These are phyloP conservation scores for Platycheirus rosarum DNA, from an alignment of 2,888 invertebrate species.

Conservation along the genomic window DNA sequence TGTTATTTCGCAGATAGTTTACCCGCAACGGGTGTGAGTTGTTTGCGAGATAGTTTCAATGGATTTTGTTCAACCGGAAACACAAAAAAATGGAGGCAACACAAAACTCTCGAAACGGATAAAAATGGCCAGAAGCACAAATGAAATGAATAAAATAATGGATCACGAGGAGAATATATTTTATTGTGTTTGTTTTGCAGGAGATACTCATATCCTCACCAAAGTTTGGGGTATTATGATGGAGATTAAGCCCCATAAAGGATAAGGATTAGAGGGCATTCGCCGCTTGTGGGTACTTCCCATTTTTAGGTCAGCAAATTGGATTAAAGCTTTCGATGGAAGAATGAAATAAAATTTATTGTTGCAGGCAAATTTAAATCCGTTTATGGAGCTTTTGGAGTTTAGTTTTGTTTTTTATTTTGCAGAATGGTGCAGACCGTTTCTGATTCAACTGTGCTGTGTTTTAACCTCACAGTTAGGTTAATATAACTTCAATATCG, in stretches of 20 bases:
- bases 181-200: slow-evolving; percentile 9
- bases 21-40: slow-evolving; percentile 27
- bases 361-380: no score
- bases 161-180: slow-evolving; percentile 30
- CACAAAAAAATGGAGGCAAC: background rate
- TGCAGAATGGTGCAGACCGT: no score
- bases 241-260: background rate
- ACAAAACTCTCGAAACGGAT: slow-evolving; percentile 35
- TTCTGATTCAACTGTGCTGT: no score
- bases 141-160: slow-evolving; percentile 60
- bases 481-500: no score
- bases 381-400: no score
- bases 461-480: no score
- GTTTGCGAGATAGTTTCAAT: slow-evolving; percentile 34
- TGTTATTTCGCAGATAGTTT: slow-evolving; percentile 36
- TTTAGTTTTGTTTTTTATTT: no score
- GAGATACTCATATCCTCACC: background rate
- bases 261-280: background rate
- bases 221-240: background rate
- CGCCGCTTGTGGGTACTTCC: background rate
- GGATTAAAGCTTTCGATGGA: background rate
- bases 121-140: slow-evolving; percentile 6
- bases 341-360: no score
- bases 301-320: slow-evolving; percentile 22
- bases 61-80: slow-evolving; percentile 22